Conservation (phyloP, 1,140 invertebrate genomes). For the Sarcophaga bullata region DNA sequence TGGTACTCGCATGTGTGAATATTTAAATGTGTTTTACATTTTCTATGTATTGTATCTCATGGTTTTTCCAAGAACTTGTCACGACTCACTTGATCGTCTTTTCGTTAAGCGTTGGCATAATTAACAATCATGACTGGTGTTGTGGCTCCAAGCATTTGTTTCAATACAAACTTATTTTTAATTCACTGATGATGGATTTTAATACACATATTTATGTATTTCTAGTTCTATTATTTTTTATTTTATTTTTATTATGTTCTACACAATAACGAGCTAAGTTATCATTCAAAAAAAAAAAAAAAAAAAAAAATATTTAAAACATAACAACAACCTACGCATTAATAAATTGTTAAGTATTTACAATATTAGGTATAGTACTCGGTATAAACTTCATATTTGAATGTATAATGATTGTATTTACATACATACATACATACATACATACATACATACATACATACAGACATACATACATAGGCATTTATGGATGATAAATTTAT, state of each 20-base stretch:
- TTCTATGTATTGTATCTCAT: not conserved
- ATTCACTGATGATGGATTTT: conserved; percentile 2
- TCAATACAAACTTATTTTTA: too few species aligned
- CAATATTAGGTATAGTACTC: too few species aligned
- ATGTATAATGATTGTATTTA: too few species aligned
- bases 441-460: too few species aligned
- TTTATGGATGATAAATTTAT: too few species aligned
- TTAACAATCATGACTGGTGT: conserved; percentile 4
- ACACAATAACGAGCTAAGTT: not conserved
- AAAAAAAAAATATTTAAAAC: not conserved
- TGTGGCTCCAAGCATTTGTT: not conserved
- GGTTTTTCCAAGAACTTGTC: conserved; percentile 13
- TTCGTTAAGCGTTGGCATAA: not conserved
- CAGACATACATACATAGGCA: too few species aligned
- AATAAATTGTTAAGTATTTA: not conserved
- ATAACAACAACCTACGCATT: conserved; percentile 1
- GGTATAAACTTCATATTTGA: too few species aligned
- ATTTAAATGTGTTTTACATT: too few species aligned
- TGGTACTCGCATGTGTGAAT: too few species aligned
- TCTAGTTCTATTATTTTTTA: too few species aligned
- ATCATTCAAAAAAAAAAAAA: not conserved
- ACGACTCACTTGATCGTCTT: conserved; percentile 8
- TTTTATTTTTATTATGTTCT: too few species aligned
- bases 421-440: too few species aligned
- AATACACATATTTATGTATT: not conserved